Percentiles rank a stretch among this genome's conserved stretches.
phyloP scores from a whole-genome alignment of 2,797 vertebrate genomes.

The Coranthus polyacanthus region DNA sequence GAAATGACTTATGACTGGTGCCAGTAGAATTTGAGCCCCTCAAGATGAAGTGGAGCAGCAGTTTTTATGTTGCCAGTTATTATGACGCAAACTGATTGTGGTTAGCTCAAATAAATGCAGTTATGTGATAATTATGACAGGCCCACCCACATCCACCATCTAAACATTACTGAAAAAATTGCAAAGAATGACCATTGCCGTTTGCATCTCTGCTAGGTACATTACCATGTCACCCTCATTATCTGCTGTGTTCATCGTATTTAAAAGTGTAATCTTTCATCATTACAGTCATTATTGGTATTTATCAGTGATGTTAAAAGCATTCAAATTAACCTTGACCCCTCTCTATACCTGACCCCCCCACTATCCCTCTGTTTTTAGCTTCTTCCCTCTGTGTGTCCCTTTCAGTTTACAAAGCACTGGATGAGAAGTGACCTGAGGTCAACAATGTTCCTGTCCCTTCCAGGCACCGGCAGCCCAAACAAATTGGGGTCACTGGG shows the following conservation, averaged over 20 bases:
- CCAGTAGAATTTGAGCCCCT: too few relatives aligned
- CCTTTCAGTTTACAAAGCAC: constrained; percentile 58
- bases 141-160: too few relatives aligned
- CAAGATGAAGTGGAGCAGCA: too few relatives aligned
- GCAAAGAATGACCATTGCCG: neutral
- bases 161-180: neutral
- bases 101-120: too few relatives aligned
- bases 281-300: constrained; percentile 45
- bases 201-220: constrained; percentile 19
- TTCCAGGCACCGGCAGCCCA: constrained; percentile 52
- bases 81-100: too few relatives aligned
- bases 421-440: constrained; percentile 67
- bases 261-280: constrained; percentile 45
- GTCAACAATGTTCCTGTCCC: constrained; percentile 69
- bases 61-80: too few relatives aligned
- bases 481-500: constrained; percentile 77
- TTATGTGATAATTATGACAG: too few relatives aligned
- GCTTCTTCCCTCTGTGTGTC: constrained; percentile 45
- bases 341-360: neutral
- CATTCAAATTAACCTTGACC: constrained; percentile 56
- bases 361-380: constrained; percentile 29
- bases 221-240: constrained; percentile 11
- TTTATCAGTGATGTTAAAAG: constrained; percentile 39
- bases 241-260: constrained; percentile 20
- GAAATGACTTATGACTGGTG: too few relatives aligned